phyloP scores from a whole-genome alignment of 2,113 vertebrate genomes.

The Trichechus manatus region DNA sequence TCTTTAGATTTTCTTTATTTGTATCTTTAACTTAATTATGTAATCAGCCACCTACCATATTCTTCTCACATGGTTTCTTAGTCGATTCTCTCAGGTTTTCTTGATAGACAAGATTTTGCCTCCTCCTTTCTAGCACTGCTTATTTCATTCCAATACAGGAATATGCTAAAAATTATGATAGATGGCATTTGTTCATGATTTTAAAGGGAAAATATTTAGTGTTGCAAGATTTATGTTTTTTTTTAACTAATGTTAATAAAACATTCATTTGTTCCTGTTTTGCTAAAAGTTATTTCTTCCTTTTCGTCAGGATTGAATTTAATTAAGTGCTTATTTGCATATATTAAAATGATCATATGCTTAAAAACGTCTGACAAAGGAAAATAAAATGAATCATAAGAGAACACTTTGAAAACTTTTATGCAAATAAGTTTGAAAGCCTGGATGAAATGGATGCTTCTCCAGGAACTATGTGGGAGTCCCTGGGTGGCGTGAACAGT shows the following conservation, averaged over 20 bases:
- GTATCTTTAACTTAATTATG: conserved; percentile 29
- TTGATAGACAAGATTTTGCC: not conserved
- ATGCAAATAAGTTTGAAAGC: not conserved
- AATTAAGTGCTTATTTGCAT: not conserved
- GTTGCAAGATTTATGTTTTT: not conserved
- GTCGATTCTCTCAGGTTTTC: conserved; percentile 22
- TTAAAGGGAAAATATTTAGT: conserved; percentile 19
- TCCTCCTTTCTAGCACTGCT: not conserved
- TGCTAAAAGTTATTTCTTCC: conserved; percentile 25
- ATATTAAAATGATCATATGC: not conserved
- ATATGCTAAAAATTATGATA: conserved; percentile 17
- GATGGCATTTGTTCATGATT: conserved; percentile 21
- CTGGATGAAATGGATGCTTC: not conserved
- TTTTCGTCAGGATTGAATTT: not conserved
- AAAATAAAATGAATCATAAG: conserved; percentile 24
- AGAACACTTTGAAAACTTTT: not conserved
- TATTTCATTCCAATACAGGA: not conserved
- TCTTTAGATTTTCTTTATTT: conserved; percentile 22
- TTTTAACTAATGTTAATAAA: conserved; percentile 27
- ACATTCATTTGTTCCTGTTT: conserved; percentile 26
- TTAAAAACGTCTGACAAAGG: conserved; percentile 11
- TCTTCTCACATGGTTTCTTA: not conserved
- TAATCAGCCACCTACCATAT: not conserved
- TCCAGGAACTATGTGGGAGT: not conserved
- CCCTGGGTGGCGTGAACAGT: not conserved